A percentile compares a stretch with the other conserved stretches of the same genome.
These are phyloP conservation scores for Crotophaga sulcirostris DNA, from an alignment of 2,113 vertebrate genomes.

Conservation along the genomic window DNA sequence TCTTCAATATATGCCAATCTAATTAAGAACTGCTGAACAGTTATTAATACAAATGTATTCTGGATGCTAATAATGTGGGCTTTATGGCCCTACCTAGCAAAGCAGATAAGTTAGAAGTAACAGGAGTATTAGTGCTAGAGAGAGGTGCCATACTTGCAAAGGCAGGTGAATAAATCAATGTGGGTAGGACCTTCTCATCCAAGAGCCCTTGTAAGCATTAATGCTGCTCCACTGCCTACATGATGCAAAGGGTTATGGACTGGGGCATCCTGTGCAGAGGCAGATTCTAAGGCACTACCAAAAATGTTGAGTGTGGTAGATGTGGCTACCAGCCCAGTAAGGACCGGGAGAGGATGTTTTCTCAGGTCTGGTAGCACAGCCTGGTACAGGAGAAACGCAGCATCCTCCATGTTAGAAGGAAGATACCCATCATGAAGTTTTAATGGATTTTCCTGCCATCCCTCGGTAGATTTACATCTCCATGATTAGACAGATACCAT, in stretches of 20 bases:
- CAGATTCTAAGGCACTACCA: not conserved
- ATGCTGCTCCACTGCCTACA: not conserved
- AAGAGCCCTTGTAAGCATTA: not conserved
- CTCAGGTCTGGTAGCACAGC: not conserved
- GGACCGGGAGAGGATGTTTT: not conserved
- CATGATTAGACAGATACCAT: not conserved
- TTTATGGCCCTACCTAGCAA: not conserved
- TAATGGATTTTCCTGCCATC: not conserved
- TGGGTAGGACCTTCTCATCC: constrained; percentile 3
- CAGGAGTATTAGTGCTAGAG: not conserved
- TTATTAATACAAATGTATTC: not conserved
- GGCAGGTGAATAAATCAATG: not conserved
- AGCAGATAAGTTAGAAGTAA: not conserved
- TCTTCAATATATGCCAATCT: not conserved
- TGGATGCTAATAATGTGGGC: not conserved
- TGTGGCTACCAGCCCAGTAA: too few relatives aligned
- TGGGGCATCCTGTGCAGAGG: not conserved
- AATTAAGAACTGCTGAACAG: not conserved
- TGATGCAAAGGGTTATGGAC: not conserved
- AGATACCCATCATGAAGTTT: not conserved
- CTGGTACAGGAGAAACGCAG: not conserved
- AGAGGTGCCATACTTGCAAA: not conserved
- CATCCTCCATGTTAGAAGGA: not conserved
- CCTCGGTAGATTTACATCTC: not conserved
- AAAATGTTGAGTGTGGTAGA: not conserved